Conservation (phyloP, 1,140 invertebrate species). For the Apis cerana region DNA sequence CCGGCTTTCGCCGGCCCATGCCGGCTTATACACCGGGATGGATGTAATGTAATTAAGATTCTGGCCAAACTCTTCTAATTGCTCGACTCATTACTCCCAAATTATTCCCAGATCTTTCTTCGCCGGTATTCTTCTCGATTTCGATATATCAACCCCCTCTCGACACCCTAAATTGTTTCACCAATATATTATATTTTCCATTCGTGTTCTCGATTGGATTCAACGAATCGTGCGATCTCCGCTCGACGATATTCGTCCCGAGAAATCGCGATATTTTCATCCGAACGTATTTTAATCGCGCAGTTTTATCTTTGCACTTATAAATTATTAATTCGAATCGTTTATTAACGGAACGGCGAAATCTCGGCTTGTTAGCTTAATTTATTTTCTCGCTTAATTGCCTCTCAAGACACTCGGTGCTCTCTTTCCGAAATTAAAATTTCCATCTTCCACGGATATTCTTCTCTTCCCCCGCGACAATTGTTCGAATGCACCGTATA, state of each 20-base stretch:
- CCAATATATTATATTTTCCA: no score
- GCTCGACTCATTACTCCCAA: slow-evolving; percentile 58
- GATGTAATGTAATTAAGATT: slow-evolving; percentile 62
- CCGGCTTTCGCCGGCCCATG: slow-evolving; percentile 52
- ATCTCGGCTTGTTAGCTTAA: background rate
- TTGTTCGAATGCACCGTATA: background rate
- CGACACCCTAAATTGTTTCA: no score
- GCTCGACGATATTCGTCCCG: no score
- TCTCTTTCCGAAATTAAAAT: background rate
- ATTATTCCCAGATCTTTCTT: slow-evolving; percentile 27
- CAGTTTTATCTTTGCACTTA: no score
- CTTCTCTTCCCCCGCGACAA: background rate
- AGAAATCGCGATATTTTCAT: no score
- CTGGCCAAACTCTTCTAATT: slow-evolving; percentile 61
- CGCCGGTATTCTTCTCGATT: no score
- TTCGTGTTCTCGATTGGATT: no score
- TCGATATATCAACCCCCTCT: background rate
- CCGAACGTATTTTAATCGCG: background rate
- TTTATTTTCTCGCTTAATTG: slow-evolving; percentile 15
- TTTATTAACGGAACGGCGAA: no score
- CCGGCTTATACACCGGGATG: slow-evolving; percentile 45
- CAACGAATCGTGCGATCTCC: no score
- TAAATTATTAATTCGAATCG: no score
- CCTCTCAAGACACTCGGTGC: background rate
- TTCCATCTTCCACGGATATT: background rate